Evolutionary conservation across 1,140 invertebrate species (phyloP), one percentile per base, ranked within the genome.

Genomic region (Platorchestia sp.): DNA sequence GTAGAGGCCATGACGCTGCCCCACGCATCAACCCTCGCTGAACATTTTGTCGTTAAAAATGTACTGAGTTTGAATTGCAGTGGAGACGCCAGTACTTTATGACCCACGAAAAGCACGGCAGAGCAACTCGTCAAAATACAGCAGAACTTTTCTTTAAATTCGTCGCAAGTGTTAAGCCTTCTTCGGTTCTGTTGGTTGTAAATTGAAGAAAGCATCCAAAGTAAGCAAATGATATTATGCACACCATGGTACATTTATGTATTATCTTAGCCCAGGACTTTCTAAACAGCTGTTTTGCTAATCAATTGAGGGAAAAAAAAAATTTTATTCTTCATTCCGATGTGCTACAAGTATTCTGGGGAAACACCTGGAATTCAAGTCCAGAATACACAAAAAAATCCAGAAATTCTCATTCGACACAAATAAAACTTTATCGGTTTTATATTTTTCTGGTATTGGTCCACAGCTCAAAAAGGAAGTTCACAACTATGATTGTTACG

Each of bases 1-100:
- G 59, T 75, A 10, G 59, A 75, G 59, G 59, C 36, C 59, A 75
- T 75, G 14, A 75, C 59, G 59, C 27, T 3, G 59, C 59, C 59
- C 59, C 59, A 75, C 59, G 59, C 14, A 75, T 75, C 59, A 75
- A 75, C 59, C 59, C 59, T 75, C 59, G 27, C 59, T 75, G 59
- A 75, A 75, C 59, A 75, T 75, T 75, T 75, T 75, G 59, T 75
- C 59, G 59, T 75, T 75, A 75, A 75, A 75, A 75, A 75, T 75
- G 59, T 75, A 75, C 59, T 75, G 59, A 75, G 59, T 75, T 75
- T 75, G 59, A 75, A 75, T 75, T 75, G 59, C 59, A 75, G 59
- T 75, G 59, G 59, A 75, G 59, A 75, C 59, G 59, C 14, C 59
- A 75, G 59, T 75, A 75, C 59, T 75, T 75, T 75, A 75, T 75